Conservation (phyloP, 2,797 vertebrate species). For the Galagoides demidoff region DNA sequence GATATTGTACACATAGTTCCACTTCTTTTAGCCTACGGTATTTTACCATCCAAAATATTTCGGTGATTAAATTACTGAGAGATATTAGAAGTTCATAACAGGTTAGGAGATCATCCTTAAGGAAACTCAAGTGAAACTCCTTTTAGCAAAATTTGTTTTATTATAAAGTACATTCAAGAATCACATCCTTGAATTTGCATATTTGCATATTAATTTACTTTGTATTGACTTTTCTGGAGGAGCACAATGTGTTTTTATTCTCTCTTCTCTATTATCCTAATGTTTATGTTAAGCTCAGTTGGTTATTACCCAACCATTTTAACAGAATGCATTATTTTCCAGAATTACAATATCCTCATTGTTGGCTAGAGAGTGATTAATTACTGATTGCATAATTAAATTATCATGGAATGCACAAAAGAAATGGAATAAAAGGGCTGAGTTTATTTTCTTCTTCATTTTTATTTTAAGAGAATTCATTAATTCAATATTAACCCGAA, state of each 20-base stretch:
- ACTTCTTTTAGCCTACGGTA: not conserved
- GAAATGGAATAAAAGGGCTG: conserved; percentile 48
- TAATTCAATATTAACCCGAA: conserved; percentile 32
- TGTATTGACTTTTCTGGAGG: conserved; percentile 9
- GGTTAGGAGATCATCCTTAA: not conserved
- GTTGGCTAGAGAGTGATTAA: conserved; percentile 66
- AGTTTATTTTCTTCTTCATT: conserved; percentile 33
- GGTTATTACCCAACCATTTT: conserved; percentile 70
- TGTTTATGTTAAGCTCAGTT: conserved; percentile 58
- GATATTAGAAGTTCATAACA: not conserved
- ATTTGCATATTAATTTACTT: conserved; percentile 63
- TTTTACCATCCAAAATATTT: not conserved
- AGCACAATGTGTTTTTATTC: conserved; percentile 53
- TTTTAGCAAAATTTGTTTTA: not conserved
- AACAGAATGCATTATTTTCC: conserved; percentile 64
- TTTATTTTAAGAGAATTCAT: conserved; percentile 57
- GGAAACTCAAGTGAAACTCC: not conserved
- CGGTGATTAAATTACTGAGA: not conserved
- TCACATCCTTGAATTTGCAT: not conserved
- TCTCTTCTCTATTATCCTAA: conserved; percentile 50
- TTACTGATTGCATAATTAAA: conserved; percentile 70
- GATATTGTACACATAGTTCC: not conserved
- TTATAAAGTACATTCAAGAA: not conserved
- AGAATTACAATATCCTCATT: conserved; percentile 57
- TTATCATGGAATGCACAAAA: conserved; percentile 41